phyloP scores from a whole-genome alignment of 2,113 vertebrate species.

The Oryzias woworae region DNA sequence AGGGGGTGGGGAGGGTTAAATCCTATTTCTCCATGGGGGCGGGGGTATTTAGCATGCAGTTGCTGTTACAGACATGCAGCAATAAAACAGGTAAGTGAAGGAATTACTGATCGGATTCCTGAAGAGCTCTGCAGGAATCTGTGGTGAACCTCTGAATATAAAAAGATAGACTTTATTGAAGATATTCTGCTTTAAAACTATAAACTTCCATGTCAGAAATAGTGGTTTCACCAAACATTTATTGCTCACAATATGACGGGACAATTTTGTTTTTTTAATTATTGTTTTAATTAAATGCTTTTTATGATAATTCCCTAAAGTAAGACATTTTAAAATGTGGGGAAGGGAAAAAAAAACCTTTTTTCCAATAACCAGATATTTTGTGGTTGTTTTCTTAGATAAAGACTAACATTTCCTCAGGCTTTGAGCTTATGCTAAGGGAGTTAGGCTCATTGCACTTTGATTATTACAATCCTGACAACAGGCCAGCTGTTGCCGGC shows the following conservation, averaged over 20 bases:
- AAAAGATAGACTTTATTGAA: no score
- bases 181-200: no score
- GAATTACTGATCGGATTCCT: background rate
- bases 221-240: no score
- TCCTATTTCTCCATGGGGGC: background rate
- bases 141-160: no score
- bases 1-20: background rate
- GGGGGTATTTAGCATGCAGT: background rate
- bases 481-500: background rate
- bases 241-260: no score
- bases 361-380: background rate
- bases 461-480: conserved; percentile 8
- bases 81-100: background rate
- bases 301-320: no score
- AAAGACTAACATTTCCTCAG: background rate
- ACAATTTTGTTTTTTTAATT: no score
- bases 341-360: no score
- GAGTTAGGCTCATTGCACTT: background rate
- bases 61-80: background rate
- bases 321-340: no score
- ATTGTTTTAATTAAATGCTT: no score
- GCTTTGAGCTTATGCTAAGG: background rate
- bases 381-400: background rate
- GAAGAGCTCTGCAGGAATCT: background rate
- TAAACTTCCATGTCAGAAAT: no score